Percentiles rank a stretch among this genome's conserved stretches.
Conservation (phyloP, 2,797 vertebrate genomes). For the Melanogrammus aeglefinus region DNA sequence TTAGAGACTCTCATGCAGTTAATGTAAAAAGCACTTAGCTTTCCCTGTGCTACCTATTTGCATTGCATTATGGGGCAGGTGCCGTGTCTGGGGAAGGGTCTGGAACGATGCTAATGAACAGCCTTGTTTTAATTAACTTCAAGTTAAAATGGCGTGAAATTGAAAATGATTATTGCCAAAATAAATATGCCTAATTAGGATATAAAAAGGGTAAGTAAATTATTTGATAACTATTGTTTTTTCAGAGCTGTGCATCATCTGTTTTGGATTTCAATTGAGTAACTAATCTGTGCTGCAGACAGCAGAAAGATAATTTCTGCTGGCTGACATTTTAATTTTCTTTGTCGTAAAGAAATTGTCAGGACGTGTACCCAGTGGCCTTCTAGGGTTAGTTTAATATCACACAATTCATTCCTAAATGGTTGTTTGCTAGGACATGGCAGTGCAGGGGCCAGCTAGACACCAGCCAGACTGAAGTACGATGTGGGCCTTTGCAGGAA, state of each 20-base stretch:
- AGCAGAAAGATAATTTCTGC: constrained; percentile 2
- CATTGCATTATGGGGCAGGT: constrained; percentile 67
- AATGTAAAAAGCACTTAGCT: constrained; percentile 49
- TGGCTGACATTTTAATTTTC: constrained; percentile 38
- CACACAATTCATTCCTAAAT: constrained; percentile 6
- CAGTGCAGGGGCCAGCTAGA: background rate
- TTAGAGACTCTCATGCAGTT: constrained; percentile 42
- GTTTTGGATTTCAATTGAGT: constrained; percentile 47
- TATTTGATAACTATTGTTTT: constrained; percentile 77
- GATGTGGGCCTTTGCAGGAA: background rate
- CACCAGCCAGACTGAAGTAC: background rate
- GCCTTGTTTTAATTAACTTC: constrained; percentile 81
- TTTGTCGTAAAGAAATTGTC: constrained; percentile 29
- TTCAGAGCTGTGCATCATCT: constrained; percentile 66
- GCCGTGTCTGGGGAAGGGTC: constrained; percentile 58
- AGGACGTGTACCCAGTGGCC: constrained; percentile 20
- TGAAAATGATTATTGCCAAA: constrained; percentile 80
- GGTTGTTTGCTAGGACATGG: background rate
- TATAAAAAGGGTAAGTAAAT: constrained; percentile 72
- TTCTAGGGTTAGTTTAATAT: constrained; percentile 24
- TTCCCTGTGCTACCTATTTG: constrained; percentile 56
- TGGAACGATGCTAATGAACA: constrained; percentile 73
- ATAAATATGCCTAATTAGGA: constrained; percentile 79
- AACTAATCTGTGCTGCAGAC: constrained; percentile 52
- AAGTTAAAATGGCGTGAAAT: constrained; percentile 84